Base-by-base conservation (phyloP, 2,888 invertebrate genomes). In the Catonia carolina region DNA sequence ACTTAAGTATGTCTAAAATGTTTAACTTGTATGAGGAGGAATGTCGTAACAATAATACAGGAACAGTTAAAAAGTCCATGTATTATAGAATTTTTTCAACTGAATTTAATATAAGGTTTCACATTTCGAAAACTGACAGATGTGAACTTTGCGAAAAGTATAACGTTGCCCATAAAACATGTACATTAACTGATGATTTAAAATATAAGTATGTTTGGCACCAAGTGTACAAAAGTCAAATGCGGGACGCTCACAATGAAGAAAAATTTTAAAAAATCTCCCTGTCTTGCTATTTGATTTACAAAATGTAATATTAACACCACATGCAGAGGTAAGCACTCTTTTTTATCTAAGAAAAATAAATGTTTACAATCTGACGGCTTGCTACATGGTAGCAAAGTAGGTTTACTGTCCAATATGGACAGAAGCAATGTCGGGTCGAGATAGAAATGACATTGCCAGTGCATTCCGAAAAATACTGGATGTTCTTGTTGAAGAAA, bases 381-480 rank as follows among this genome's bases (percentile, higher is more conserved):
- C 47, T 36, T 55, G 49, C 23, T 55, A 55, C 23, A 55, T 27
- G 15, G 36, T 55, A 17, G 48, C 55, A 12, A 55, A 55, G 31
- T 49, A 49, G 22, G 55, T 55, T 23, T 55, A 55, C 22, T 55
- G 55, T 33, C 33, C 35, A 8, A 47, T 54, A 42, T 54, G 54
- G 54, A 36, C 37, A 15, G 47, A 54, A 36, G 47, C 47, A 36
- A 33, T 47, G 17, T 47, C 33, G 2, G 54, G 54, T 10, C 14
- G 55, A 49, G n/a, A 27, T 39, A 49, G 55, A 14, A 55, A 55
- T 41, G 41, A 49, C 20, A 37, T 49, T 31, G 49, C 55, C 17
- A 55, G 55, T 37, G 50, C 55, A n/a, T 49, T 50, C 37, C 36
- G 39, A 50, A 55, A 55, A 39, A 55, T 49, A 37, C 27, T 55